A percentile compares a stretch with the other conserved stretches of the same genome.
These are phyloP conservation scores for Halcyon badia DNA, from an alignment of 2,797 vertebrate species.

Conservation along the genomic window DNA sequence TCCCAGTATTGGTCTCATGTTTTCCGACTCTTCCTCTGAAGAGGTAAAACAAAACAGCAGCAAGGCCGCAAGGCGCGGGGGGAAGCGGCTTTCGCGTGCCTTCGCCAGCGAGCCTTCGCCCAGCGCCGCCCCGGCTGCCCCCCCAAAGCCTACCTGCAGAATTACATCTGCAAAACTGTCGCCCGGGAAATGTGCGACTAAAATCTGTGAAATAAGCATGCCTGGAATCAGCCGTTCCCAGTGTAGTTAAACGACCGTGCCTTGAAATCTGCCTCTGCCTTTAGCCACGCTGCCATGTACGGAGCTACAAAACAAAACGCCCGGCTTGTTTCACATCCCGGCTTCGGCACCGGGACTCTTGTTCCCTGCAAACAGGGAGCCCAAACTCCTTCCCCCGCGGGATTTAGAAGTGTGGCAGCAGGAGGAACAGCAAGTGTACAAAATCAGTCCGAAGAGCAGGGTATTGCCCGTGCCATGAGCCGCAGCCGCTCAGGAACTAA, in stretches of 20 bases:
- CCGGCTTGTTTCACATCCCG: slow-evolving; percentile 26
- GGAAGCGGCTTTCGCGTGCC: not conserved
- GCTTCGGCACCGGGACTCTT: not conserved
- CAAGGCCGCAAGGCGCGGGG: not conserved
- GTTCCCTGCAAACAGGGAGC: not conserved
- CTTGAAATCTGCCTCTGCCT: slow-evolving; percentile 60
- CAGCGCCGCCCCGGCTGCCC: not conserved
- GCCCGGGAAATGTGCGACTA: slow-evolving; percentile 64
- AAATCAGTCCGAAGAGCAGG: not conserved
- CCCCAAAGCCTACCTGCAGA: slow-evolving; percentile 51
- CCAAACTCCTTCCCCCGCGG: not conserved
- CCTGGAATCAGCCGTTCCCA: slow-evolving; percentile 53
- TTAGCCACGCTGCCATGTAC: slow-evolving; percentile 62
- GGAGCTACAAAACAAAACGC: slow-evolving; percentile 39
- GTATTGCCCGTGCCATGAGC: accelerated
- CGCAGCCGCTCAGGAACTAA: not conserved
- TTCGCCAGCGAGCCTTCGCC: accelerated
- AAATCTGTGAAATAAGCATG: slow-evolving; percentile 71
- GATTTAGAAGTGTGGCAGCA: not conserved
- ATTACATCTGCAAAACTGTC: slow-evolving; percentile 47
- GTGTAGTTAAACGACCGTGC: slow-evolving; percentile 65
- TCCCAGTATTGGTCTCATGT: not conserved
- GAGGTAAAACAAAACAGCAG: not conserved
- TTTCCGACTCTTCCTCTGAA: not conserved
- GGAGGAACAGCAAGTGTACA: accelerated